Evolutionary conservation across 2,113 vertebrate species (phyloP), one percentile per base, ranked within the genome.

Genomic region (Stercorarius parasiticus): DNA sequence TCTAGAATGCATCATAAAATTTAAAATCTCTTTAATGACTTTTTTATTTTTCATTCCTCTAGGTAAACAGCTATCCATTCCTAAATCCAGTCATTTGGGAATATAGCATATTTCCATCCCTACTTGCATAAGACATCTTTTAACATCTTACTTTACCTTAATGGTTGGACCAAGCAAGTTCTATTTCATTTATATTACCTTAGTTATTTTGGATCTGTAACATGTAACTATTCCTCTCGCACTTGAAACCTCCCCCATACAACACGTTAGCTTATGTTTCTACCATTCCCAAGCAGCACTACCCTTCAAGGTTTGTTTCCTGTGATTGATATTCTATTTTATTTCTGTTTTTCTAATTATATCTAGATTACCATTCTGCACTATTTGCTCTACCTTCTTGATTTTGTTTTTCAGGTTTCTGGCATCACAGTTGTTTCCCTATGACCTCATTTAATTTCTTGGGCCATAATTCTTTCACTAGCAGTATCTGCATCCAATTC

Each of bases 181-280:
- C 12, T 56, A 8, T 49, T 64, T 64, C 1, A 20, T 47, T 66
- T n/a, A 9, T 40, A 71, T n/a, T 72, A n/a, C 9, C 9, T 70
- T 56, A 40, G 13, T 47, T 59, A 59, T 83, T 65, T 72, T n/a
- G 38, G 10, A 53, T 43, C 2, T 36, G n/a, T 59, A 32, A 17
- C 27, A 27, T 27, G 4, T 11, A 66, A 36, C 5, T 40, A 22
- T 59, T 83, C 30, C 11, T 72, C 26, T 71, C 47, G 13, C 25
- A 53, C 18, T 36, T 72, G 38, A 79, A 66, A 42, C 15, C 6
- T 79, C 10, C 27, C 10, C 13, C 11, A 12, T 61, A 27, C 0
- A 2, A 58, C 7, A 38, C 0, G 0, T 59, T 20, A 52, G 5
- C 25, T 36, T 29, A 70, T 34, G 7, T 56, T 61, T 53, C 65